phyloP scores from a whole-genome alignment of 2,113 vertebrate genomes.

The Microtus richardsoni region DNA sequence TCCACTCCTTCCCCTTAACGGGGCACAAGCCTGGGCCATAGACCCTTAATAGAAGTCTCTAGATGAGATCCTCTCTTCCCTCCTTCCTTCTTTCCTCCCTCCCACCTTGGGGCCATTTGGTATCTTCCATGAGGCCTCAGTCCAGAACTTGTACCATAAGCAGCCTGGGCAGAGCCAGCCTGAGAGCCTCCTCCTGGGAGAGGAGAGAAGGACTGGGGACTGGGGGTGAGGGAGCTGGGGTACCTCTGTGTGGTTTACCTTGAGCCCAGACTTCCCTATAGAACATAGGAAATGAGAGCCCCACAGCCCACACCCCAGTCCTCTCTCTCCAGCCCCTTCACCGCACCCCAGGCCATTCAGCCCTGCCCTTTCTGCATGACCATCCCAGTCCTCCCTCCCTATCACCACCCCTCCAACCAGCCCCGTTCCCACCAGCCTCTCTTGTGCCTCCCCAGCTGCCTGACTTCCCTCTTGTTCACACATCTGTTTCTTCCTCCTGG shows the following conservation, averaged over 20 bases:
- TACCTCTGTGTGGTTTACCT: neutral
- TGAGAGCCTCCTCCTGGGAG: neutral
- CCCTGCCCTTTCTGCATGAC: neutral
- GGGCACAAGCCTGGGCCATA: neutral
- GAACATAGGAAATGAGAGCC: neutral
- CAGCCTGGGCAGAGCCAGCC: neutral
- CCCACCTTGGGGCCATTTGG: neutral
- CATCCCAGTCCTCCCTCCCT: neutral
- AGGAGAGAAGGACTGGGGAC: no score
- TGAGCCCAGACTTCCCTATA: neutral
- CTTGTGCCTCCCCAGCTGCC: neutral
- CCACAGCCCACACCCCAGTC: neutral
- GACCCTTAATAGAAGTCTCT: neutral
- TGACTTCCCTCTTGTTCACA: neutral
- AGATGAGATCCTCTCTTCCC: neutral
- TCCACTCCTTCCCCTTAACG: neutral
- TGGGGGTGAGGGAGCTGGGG: neutral
- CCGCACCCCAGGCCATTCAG: rapidly evolving
- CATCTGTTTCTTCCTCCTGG: conserved; percentile 62
- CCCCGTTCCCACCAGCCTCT: neutral
- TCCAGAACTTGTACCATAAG: neutral
- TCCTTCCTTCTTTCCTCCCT: neutral
- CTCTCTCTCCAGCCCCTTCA: neutral
- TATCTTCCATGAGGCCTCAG: neutral
- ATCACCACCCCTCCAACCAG: neutral